Conservation (phyloP, 2,113 vertebrate species). For the Ovibos moschatus region DNA sequence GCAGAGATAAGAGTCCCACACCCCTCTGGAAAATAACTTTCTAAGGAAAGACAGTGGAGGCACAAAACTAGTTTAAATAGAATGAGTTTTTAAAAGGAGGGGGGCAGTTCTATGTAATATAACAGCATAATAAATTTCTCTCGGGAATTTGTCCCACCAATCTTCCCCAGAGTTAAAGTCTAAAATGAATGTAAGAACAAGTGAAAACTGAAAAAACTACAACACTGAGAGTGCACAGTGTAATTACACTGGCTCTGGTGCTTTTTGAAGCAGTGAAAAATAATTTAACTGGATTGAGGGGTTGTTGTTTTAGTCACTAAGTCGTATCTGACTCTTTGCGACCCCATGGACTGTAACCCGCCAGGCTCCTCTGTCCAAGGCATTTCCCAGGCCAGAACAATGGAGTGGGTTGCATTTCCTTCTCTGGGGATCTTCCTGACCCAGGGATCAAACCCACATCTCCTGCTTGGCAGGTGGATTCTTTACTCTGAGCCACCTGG, state of each 20-base stretch:
- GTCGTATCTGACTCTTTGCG: not conserved
- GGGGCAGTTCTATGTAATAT: not conserved
- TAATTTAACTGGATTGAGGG: not conserved
- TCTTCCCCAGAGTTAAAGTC: not conserved
- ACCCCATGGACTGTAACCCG: not conserved
- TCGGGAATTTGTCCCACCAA: not conserved
- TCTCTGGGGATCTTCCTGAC: not conserved
- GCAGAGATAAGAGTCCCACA: not conserved
- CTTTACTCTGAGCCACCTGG: not conserved
- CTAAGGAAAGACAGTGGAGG: not conserved
- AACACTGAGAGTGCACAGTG: not conserved
- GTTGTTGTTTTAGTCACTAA: not conserved
- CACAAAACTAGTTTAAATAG: not conserved
- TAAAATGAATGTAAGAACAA: not conserved
- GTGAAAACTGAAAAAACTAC: not conserved
- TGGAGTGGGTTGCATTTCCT: not conserved
- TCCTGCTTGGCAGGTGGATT: not conserved
- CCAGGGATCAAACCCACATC: not conserved
- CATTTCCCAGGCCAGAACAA: not conserved
- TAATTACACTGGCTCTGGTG: not conserved
- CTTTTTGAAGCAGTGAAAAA: not conserved
- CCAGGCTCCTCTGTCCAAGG: not conserved
- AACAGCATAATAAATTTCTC: not conserved
- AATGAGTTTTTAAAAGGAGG: not conserved
- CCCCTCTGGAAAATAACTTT: not conserved